These are phyloP conservation scores for Arbacia lixula DNA, from an alignment of 53 echinoderm and acorn worm species.

Conservation along the genomic window DNA sequence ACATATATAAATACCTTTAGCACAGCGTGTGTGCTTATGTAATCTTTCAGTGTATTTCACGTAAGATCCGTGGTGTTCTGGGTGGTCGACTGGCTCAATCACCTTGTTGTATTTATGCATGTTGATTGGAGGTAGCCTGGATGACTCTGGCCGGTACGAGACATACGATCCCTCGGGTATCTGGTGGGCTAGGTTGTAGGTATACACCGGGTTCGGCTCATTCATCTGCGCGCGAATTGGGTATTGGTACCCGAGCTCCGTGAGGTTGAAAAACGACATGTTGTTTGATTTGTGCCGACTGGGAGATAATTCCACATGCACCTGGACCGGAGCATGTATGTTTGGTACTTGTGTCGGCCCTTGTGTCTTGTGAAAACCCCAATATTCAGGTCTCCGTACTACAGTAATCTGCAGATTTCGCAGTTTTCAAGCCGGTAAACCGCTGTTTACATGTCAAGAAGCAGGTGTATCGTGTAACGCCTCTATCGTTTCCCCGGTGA, in stretches of 20 bases:
- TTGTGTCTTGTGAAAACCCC: no score
- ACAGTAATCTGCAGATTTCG: no score
- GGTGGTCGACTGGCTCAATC: conserved; percentile 75
- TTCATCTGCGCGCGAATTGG: conserved; percentile 86
- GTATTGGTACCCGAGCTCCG: conserved; percentile 88
- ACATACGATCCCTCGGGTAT: conserved; percentile 93
- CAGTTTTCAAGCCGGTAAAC: no score
- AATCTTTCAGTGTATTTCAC: conserved; percentile 94
- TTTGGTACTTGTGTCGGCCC: no score
- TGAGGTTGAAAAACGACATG: conserved; percentile 96
- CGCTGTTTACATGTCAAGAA: no score
- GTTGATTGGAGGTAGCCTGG: conserved; percentile 88
- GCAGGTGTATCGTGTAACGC: no score
- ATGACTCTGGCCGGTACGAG: conserved; percentile 82
- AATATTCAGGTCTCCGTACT: no score
- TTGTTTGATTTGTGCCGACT: no score
- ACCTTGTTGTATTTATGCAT: conserved; percentile 96
- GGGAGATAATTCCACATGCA: no score
- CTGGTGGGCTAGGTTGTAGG: conserved; percentile 77
- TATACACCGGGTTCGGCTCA: conserved; percentile 77
- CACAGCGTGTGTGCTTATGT: conserved; percentile 86
- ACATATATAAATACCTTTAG: conserved; percentile 64
- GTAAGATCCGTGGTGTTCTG: conserved; percentile 87
- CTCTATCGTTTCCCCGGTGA: no score
- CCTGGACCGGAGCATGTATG: no score